These are phyloP conservation scores for Meiosimyza platycephala DNA, from an alignment of 2,888 invertebrate species.

Conservation along the genomic window DNA sequence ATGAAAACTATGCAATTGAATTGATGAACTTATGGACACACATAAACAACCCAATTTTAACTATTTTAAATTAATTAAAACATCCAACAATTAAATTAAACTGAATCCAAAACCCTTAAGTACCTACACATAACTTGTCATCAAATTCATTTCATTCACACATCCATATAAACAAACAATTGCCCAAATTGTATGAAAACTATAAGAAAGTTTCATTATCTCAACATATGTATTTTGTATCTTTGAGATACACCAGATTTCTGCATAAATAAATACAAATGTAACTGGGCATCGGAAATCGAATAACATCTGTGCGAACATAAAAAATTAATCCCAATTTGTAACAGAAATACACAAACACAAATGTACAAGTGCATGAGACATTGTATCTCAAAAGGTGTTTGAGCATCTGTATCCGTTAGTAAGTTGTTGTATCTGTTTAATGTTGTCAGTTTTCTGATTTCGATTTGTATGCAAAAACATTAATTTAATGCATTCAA, in stretches of 20 bases:
- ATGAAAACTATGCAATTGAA: conserved; percentile 22
- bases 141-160: neutral
- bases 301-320: conserved; percentile 22
- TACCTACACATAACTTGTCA: conserved; percentile 5
- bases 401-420: conserved; percentile 7
- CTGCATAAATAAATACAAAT: conserved; percentile 15
- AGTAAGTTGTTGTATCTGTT: conserved; percentile 4
- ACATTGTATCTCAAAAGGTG: neutral
- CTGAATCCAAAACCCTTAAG: conserved; percentile 16
- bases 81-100: conserved; percentile 2
- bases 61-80: conserved; percentile 8
- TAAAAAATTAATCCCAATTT: conserved; percentile 30
- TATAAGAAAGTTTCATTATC: conserved; percentile 6
- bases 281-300: too few species aligned
- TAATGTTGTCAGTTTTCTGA: conserved; percentile 53
- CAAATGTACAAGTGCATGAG: neutral
- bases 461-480: conserved; percentile 51
- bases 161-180: neutral
- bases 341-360: conserved; percentile 10
- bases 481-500: conserved; percentile 34
- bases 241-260: conserved; percentile 16
- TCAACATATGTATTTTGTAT: conserved; percentile 11
- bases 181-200: conserved; percentile 29
- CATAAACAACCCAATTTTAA: neutral
- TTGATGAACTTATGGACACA: conserved; percentile 39